Conservation (phyloP, 1,140 invertebrate species). For the Eciton burchellii region DNA sequence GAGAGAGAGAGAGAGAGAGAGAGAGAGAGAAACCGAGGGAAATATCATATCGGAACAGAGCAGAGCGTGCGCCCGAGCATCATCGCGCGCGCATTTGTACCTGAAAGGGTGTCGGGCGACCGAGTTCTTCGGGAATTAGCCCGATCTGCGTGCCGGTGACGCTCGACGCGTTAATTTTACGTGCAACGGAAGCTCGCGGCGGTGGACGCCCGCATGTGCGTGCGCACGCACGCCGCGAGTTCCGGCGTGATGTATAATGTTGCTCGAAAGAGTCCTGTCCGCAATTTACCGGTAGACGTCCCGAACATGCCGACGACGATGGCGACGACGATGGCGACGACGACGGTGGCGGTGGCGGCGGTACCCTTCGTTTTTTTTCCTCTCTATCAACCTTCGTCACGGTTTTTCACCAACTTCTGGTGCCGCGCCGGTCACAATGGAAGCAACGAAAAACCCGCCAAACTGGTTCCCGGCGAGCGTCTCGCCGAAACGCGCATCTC, state of each 20-base stretch:
- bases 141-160: slow-evolving; percentile 12
- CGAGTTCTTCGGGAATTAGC: slow-evolving; percentile 55
- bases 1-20: no score
- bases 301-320: slow-evolving; percentile 27
- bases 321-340: no score
- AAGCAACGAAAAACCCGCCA: slow-evolving; percentile 58
- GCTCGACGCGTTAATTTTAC: slow-evolving; percentile 59
- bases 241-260: slow-evolving; percentile 46
- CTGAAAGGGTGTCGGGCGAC: slow-evolving; percentile 24
- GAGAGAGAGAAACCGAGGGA: no score
- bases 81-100: background rate
- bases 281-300: slow-evolving; percentile 56
- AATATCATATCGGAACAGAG: background rate
- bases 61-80: background rate
- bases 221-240: slow-evolving; percentile 33
- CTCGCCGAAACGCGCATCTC: slow-evolving; percentile 46
- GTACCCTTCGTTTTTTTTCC: background rate
- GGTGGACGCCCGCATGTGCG: background rate
- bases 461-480: slow-evolving; percentile 57
- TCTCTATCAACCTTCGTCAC: slow-evolving; percentile 59
- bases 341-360: background rate
- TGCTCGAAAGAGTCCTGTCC: slow-evolving; percentile 40
- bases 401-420: slow-evolving; percentile 60
- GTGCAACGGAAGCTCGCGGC: slow-evolving; percentile 37
- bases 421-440: slow-evolving; percentile 55